Base-by-base conservation (phyloP, 2,888 invertebrate genomes). In the Malthinus flaveolus region DNA sequence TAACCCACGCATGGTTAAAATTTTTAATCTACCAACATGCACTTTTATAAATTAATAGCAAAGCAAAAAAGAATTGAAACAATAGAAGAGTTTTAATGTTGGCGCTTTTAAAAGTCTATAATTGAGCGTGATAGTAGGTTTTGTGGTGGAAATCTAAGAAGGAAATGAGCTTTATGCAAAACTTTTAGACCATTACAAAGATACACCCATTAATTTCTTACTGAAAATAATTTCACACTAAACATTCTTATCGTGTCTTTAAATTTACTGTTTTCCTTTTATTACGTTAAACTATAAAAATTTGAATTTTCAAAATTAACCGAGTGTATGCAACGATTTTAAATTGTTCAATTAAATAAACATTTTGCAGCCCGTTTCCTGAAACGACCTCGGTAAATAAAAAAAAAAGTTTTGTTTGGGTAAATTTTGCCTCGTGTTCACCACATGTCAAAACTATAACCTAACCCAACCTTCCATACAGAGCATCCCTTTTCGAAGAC, bases 361-460 rank as follows among this genome's bases (percentile, higher is more conserved):
- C 12, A 51, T 45, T 34, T 52, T 11, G 45, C 31, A 12, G 52
- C 11, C 36, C 12, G 32, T 12, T 49, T 23, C 37, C 46, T 42
- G 39, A 42, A 42, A 15, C 1, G 9, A 23, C 23, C 23, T 23
- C 23, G 23, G 23, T 23, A 23, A 3, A 23, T n/a, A 23, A 23
- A 23, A 23, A 5, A 23, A 23, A 23, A 23, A 23, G 5, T 23
- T 23, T 23, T 23, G 23, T 42, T 51, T 32, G 34, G 47, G 32
- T 11, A 49, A 49, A 48, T 33, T 47, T 31, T 46, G 49, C 57
- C 60, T 53, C 61, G 59, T 64, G 64, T 60, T 49, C 60, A 56
- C 62, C 64, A 65, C 62, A 65, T 65, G 64, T 61, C 56, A 12
- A 23, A 47, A 55, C 60, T 47, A 56, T 62, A 65, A 65, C 64